These are phyloP conservation scores for Pseudomyrmex cubaensis DNA, from an alignment of 1,140 invertebrate genomes.

Conservation along the genomic window DNA sequence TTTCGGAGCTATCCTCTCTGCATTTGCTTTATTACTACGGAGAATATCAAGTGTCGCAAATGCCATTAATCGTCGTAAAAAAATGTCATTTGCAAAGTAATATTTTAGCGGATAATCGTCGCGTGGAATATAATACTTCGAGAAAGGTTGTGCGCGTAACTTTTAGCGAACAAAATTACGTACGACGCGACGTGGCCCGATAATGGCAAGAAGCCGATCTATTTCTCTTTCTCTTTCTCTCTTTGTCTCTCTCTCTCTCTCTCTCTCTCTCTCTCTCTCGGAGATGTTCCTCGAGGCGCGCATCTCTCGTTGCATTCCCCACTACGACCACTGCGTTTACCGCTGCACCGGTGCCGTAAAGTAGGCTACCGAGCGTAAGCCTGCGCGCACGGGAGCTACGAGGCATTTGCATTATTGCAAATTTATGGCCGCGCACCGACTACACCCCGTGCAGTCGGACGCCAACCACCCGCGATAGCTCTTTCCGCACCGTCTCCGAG, in stretches of 20 bases:
- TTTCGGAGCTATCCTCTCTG: not conserved
- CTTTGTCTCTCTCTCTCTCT: not conserved
- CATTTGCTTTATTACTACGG: conserved; percentile 18
- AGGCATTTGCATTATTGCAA: conserved; percentile 83
- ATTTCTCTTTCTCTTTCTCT: not conserved
- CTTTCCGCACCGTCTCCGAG: conserved; percentile 71
- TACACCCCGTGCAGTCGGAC: conserved; percentile 66
- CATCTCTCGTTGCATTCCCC: conserved; percentile 62
- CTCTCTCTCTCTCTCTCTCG: conserved; percentile 7
- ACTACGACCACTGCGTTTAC: conserved; percentile 45
- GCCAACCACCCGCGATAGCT: conserved; percentile 66
- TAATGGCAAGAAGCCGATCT: conserved; percentile 28
- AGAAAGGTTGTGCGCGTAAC: conserved; percentile 61
- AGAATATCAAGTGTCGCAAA: conserved; percentile 46
- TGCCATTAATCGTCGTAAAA: conserved; percentile 59
- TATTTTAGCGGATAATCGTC: conserved; percentile 67
- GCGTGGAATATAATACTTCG: not conserved
- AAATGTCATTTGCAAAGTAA: conserved; percentile 58
- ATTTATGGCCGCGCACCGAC: conserved; percentile 81
- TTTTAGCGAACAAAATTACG: conserved; percentile 46
- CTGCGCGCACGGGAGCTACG: conserved; percentile 66
- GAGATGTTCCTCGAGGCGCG: conserved; percentile 58
- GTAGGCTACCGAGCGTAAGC: conserved; percentile 79
- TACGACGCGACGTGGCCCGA: conserved; percentile 25
- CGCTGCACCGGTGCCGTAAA: conserved; percentile 75